Evolutionary conservation across 2,888 invertebrate species (phyloP), one percentile per base, ranked within the genome.

Genomic region (Teinopalpus imperialis): DNA sequence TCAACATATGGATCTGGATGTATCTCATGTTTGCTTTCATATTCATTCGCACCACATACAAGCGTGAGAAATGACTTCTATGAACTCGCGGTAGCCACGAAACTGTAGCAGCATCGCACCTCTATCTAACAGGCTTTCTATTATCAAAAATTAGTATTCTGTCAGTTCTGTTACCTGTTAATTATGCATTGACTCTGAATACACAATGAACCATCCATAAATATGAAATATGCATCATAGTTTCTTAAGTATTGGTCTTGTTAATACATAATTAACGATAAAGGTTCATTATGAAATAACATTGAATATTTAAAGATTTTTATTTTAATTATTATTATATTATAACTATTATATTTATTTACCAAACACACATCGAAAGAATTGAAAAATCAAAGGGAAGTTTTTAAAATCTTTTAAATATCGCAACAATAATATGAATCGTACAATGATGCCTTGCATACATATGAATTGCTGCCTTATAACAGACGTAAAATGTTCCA

Each of bases 1-100:
- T 74, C 86, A 88, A 87, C 85, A 76, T 87, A 88, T 88, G 88
- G 87, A 88, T 88, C 88, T 88, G 85, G 88, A 87, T 87, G 74
- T 78, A 81, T 78, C 78, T 68, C 73, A 75, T 86, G 78, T 87
- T 86, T 87, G 74, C 81, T 79, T 75, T 86, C 76, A 74, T 81
- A 74, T 77, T 87, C 87, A 83, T 86, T 86, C 83, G 85, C 86
- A 80, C 81, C 81, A 76, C 69, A 79, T 76, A 63, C 65, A 69
- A 74, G 72, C 85, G 83, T 86, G 86, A 86, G 87, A 88, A 85
- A 77, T 69, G 59, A 59, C 69, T 79, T 68, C 77, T 63, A 61
- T 61, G 70, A 78, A 74, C 56, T 76, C 79, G 80, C 81, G 74
- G 83, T 79, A 80, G 80, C 82, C 47, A 52, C 60, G 61, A 63